These are phyloP conservation scores for Zaprionus camerounensis DNA, from an alignment of 1,140 invertebrate genomes.

Conservation along the genomic window DNA sequence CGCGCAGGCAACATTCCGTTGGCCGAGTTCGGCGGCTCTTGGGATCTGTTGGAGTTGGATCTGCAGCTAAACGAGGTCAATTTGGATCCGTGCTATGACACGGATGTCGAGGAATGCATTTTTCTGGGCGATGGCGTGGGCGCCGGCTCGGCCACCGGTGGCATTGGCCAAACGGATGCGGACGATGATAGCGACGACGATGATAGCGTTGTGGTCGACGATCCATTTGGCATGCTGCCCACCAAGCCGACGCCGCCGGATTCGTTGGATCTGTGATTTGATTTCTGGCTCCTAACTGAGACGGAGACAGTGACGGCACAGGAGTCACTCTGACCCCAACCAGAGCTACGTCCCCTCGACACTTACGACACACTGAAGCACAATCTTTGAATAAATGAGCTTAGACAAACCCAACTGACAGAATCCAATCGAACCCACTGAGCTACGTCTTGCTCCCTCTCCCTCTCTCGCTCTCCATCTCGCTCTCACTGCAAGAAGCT, in stretches of 20 bases:
- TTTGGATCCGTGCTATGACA: slow-evolving; percentile 81
- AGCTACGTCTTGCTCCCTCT: slow-evolving; percentile 1
- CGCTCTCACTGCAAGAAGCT: slow-evolving; percentile 23
- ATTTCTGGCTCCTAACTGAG: slow-evolving; percentile 73
- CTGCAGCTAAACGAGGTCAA: slow-evolving; percentile 83
- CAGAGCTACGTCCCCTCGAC: neutral
- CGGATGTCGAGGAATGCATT: slow-evolving; percentile 87
- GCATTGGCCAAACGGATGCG: slow-evolving; percentile 11
- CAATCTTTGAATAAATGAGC: slow-evolving; percentile 68
- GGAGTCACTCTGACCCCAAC: slow-evolving; percentile 1
- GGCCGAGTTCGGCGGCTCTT: slow-evolving; percentile 81
- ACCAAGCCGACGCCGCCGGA: slow-evolving; percentile 82
- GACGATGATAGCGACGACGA: slow-evolving; percentile 70
- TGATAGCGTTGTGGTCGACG: slow-evolving; percentile 74
- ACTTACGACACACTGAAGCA: slow-evolving; percentile 27
- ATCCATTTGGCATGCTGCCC: slow-evolving; percentile 82
- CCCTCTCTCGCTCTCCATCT: neutral
- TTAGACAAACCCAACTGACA: slow-evolving; percentile 56
- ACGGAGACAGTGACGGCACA: neutral
- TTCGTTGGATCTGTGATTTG: slow-evolving; percentile 84
- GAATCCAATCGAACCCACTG: slow-evolving; percentile 17
- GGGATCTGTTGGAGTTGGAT: slow-evolving; percentile 82
- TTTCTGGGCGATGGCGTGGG: slow-evolving; percentile 84
- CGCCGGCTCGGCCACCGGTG: slow-evolving; percentile 10
- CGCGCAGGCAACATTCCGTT: slow-evolving; percentile 57